Conservation (phyloP, 2,797 vertebrate genomes). For the Sebastes vulpes region DNA sequence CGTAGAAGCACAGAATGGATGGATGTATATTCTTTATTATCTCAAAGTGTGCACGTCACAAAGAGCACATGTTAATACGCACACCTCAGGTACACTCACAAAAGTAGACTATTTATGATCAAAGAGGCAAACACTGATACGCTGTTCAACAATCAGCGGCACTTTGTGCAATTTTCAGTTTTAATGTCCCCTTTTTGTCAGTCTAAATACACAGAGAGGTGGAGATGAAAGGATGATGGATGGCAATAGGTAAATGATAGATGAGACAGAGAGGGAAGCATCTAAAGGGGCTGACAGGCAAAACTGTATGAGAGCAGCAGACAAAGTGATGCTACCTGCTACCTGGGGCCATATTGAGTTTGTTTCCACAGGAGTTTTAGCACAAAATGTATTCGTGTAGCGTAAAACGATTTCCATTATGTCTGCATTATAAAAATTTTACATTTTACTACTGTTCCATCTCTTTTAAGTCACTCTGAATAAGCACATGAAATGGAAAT, state of each 20-base stretch:
- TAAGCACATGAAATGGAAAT: conserved; percentile 50
- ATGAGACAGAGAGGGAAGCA: conserved; percentile 65
- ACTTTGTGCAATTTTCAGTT: conserved; percentile 50
- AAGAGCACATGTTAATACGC: background rate
- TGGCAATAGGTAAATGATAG: conserved; percentile 73
- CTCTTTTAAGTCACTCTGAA: conserved; percentile 31
- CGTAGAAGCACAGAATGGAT: background rate
- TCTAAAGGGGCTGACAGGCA: conserved; percentile 61
- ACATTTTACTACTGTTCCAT: conserved; percentile 24
- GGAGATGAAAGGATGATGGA: conserved; percentile 80
- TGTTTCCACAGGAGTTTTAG: background rate
- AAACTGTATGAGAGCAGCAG: conserved; percentile 54
- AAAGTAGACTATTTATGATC: conserved; percentile 9
- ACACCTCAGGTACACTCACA: background rate
- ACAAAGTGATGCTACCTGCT: conserved; percentile 45
- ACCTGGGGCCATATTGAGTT: conserved; percentile 44
- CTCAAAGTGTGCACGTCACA: background rate
- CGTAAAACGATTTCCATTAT: conserved; percentile 13
- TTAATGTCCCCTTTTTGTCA: conserved; percentile 54
- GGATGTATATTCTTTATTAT: background rate
- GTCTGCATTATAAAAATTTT: background rate
- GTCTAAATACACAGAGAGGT: conserved; percentile 54
- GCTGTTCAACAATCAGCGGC: conserved; percentile 8
- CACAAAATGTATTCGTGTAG: conserved; percentile 44
- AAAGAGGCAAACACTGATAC: conserved; percentile 14